Base-by-base conservation (phyloP, 64 coral and sea anemone species). In the Hydrozoanthus tunicans region DNA sequence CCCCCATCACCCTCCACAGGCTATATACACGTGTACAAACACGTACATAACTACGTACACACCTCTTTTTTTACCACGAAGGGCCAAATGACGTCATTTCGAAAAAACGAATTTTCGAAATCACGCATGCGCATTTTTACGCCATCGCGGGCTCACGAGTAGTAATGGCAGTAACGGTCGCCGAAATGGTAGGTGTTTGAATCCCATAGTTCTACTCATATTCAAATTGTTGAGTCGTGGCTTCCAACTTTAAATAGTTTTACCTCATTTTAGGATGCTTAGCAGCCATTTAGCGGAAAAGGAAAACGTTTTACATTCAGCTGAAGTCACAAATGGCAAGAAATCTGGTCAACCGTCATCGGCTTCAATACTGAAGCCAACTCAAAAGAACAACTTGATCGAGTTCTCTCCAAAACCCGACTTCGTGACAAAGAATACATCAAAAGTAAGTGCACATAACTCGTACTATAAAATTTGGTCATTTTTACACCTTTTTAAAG, bases 111-210 rank as follows among this genome's bases (percentile, higher is more conserved):
- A 14, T 77, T 0, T 20, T 17, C 20, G 7, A 5, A 43, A 77
- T 5, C 13, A 24, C 67, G 68, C 83, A 86, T 73, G 69, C 54
- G 83, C 54, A 43, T 6, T 17, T 59, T 74, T n/a, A 9, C 26
- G 15, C 72, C 53, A 23, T 51, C 84, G 84, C 43, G 84, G 84
- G 84, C 84, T 88, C 84, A 88, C 64, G 61, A 6, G 11, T 57
- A 74, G 84, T 74, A 88, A 86, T 85, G 69, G 84, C 77, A 25
- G 67, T 88, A 88, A 88, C 84, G 84, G 84, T 88, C 69, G 26
- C 23, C 54, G 25, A 85, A 88, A 88, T 88, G 84, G 84, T 88
- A 75, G 17, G 81, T 53, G 84, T 88, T 88, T 73, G 68, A 88
- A 88, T 88, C 11, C 63, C 11, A 75, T 9, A 88, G 23, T 73